phyloP scores from a whole-genome alignment of 92 coral and sea anemone genomes.

The Anthopleura xanthogrammica region DNA sequence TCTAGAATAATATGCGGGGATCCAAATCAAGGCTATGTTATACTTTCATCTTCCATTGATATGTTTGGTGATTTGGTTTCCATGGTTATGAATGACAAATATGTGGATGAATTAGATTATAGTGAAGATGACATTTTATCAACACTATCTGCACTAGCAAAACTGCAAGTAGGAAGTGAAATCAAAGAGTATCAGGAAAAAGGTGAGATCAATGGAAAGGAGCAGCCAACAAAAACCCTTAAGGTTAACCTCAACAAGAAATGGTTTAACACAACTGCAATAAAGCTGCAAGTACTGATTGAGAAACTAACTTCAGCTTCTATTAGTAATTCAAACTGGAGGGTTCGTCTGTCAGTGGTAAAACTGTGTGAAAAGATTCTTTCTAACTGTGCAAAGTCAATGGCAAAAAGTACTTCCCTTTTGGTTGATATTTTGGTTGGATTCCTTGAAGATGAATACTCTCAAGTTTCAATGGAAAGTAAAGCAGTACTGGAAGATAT shows the following conservation, averaged over 20 bases:
- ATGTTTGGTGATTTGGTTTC: conserved; percentile 63
- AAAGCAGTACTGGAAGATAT: conserved; percentile 53
- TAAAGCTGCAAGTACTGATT: conserved; percentile 72
- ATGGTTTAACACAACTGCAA: conserved; percentile 73
- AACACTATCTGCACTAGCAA: conserved; percentile 46
- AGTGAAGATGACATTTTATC: conserved; percentile 46
- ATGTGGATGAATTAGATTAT: conserved; percentile 37
- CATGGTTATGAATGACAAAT: conserved; percentile 77
- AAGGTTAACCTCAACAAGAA: conserved; percentile 40
- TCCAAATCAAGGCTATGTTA: conserved; percentile 71
- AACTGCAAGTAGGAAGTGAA: background rate
- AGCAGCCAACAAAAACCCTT: conserved; percentile 35
- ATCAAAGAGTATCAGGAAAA: conserved; percentile 3
- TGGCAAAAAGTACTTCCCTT: conserved; percentile 60
- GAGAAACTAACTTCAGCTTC: conserved; percentile 49
- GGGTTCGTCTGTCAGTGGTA: conserved; percentile 70
- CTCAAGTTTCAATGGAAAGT: conserved; percentile 66
- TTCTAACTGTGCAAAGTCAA: conserved; percentile 55
- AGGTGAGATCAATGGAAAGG: background rate
- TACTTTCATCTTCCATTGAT: conserved; percentile 60
- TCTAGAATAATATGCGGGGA: conserved; percentile 62
- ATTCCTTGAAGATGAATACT: conserved; percentile 69
- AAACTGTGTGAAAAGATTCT: conserved; percentile 66
- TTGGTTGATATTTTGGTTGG: conserved; percentile 80
- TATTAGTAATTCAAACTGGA: conserved; percentile 74